Evolutionary conservation across 2,888 invertebrate genomes (phyloP), one percentile per base, ranked within the genome.

Genomic region (Hydropsyche betteni): DNA sequence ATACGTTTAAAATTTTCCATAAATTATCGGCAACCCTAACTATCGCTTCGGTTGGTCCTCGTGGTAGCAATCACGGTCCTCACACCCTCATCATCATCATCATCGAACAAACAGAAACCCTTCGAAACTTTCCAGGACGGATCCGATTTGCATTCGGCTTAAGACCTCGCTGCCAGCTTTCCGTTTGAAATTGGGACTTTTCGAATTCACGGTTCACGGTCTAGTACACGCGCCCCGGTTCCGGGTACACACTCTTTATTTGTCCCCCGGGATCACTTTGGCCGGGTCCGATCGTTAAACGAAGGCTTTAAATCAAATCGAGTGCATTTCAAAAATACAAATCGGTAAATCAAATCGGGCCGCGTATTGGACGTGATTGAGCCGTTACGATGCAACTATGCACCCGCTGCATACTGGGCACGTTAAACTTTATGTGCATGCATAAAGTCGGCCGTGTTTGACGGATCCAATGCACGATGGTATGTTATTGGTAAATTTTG

Each of bases 271-370:
- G 44, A 10, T 10, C 44, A 44, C 44, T 44, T 44, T 44, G 44
- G 44, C 44, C 44, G 44, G 44, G 10, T 44, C 10, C 33, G 36
- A 10, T 24, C 58, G 14, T 14, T 24, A 14, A 58, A 58, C 16
- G 24, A 58, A 58, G 64, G 64, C 36, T 64, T 64, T 64, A 64
- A 64, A 64, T 64, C 64, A 64, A 64, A 64, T 12, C 36, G 64
- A 64, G 33, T 61, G 61, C 33, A 61, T 61, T 61, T 24, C 61
- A 64, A 64, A 64, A 36, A 64, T 64, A 64, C 64, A 64, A 64
- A 64, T 64, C 64, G 64, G 64, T 64, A 64, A 64, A 64, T 64
- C 64, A 64, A 36, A 64, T 64, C 64, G 64, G 14, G 12, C 53
- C 24, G 61, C 61, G 61, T 5, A 61, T 24, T 7, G 61, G 34